Evolutionary conservation across 2,113 vertebrate species (phyloP).

Genomic region (Syngnathus floridae): DNA sequence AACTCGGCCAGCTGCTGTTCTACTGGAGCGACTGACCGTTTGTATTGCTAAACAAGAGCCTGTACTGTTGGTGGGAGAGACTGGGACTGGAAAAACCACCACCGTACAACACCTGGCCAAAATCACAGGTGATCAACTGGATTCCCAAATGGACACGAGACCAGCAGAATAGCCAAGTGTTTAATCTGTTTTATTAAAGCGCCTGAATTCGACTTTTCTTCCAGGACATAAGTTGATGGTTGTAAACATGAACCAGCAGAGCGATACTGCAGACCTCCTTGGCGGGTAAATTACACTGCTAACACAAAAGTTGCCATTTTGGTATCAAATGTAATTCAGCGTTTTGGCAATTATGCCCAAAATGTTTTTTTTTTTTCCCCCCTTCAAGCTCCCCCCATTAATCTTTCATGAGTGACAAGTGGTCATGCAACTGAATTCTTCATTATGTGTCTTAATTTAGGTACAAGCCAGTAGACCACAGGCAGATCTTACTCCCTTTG

Average conservation of each 20-base stretch:
- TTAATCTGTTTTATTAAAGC: no score
- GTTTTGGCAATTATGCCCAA: no score
- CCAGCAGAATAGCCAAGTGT: background rate
- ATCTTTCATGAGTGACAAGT: background rate
- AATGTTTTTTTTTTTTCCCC: background rate
- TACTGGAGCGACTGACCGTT: constrained; percentile 88
- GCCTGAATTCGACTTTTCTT: background rate
- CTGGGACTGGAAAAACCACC: constrained; percentile 94
- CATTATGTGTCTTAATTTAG: constrained; percentile 54
- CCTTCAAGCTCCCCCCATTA: background rate
- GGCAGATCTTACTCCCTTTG: constrained; percentile 85
- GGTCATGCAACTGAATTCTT: background rate
- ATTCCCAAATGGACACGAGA: background rate
- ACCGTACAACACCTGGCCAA: constrained; percentile 87
- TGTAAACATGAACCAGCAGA: constrained; percentile 98
- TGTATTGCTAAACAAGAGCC: constrained; percentile 85
- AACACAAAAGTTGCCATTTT: background rate
- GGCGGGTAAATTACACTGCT: constrained; percentile 79
- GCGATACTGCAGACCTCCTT: constrained; percentile 90
- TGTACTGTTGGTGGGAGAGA: constrained; percentile 92
- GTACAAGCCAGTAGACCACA: constrained; percentile 93
- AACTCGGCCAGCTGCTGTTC: constrained; percentile 83
- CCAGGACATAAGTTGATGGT: constrained; percentile 83
- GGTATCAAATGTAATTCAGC: background rate
- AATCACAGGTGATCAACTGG: constrained; percentile 71